Conservation (phyloP, 2,797 vertebrate genomes). For the Natrix natrix region DNA sequence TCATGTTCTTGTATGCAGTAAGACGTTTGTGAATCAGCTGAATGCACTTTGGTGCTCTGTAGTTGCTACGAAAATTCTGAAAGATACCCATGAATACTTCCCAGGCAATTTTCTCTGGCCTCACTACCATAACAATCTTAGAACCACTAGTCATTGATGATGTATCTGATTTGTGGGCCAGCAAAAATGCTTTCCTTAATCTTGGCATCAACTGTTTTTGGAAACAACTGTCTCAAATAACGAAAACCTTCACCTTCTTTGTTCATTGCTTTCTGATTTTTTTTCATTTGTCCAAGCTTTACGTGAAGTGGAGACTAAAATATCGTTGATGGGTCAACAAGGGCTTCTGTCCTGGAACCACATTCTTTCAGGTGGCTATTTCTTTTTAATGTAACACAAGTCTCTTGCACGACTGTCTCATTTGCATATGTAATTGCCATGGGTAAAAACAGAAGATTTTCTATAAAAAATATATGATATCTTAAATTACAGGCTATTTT, state of each 20-base stretch:
- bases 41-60: too few relatives aligned
- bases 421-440: not conserved
- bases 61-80: too few relatives aligned
- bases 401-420: not conserved
- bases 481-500: not conserved
- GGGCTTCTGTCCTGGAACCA: not conserved
- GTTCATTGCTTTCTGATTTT: not conserved
- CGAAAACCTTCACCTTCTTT: not conserved
- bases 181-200: not conserved
- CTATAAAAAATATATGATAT: not conserved
- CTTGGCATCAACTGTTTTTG: not conserved
- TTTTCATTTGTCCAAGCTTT: not conserved
- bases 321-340: not conserved
- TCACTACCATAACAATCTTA: not conserved
- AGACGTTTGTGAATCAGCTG: too few relatives aligned
- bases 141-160: not conserved
- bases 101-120: not conserved
- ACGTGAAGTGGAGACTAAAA: not conserved
- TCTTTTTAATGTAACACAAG: not conserved
- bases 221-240: not conserved
- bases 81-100: too few relatives aligned
- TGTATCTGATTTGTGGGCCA: not conserved
- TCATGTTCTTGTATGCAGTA: too few relatives aligned
- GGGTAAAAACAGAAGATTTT: not conserved
- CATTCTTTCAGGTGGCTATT: not conserved